These are phyloP conservation scores for Liasis olivaceus DNA, from an alignment of 2,797 vertebrate species.

Conservation along the genomic window DNA sequence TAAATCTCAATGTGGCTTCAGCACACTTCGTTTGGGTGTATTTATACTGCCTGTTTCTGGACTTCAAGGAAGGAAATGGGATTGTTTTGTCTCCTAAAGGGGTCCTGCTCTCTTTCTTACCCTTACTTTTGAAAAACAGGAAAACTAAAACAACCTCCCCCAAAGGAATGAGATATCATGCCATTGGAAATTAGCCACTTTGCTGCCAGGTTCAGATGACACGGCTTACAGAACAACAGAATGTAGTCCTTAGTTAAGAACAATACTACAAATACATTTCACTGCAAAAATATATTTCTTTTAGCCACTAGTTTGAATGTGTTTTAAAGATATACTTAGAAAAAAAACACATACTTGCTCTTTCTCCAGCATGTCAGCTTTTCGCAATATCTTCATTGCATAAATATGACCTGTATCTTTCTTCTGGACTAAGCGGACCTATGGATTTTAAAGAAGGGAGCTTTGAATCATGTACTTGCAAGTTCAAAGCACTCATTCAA, in stretches of 20 bases:
- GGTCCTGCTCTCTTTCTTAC: neutral
- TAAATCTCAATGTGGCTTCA: neutral
- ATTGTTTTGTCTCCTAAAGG: neutral
- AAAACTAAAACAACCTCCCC: neutral
- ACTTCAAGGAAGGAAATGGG: neutral
- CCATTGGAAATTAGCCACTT: no score
- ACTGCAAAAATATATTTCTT: neutral
- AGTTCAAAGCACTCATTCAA: no score
- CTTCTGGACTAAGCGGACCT: slow-evolving; percentile 98
- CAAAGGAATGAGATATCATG: neutral
- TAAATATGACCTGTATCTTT: slow-evolving; percentile 99
- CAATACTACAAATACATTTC: neutral
- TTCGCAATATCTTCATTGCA: slow-evolving; percentile 97
- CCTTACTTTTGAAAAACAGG: neutral
- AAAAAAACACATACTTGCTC: slow-evolving; percentile 83
- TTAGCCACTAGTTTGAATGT: neutral
- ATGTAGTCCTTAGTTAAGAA: neutral
- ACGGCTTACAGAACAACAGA: neutral
- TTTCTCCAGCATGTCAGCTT: slow-evolving; percentile 98
- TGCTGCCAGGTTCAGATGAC: neutral
- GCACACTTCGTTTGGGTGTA: neutral
- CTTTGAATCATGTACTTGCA: neutral
- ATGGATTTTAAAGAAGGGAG: slow-evolving; percentile 9
- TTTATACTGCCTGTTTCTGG: neutral
- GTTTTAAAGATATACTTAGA: neutral